Conservation (phyloP, 2,888 invertebrate genomes). For the Catocala nupta region DNA sequence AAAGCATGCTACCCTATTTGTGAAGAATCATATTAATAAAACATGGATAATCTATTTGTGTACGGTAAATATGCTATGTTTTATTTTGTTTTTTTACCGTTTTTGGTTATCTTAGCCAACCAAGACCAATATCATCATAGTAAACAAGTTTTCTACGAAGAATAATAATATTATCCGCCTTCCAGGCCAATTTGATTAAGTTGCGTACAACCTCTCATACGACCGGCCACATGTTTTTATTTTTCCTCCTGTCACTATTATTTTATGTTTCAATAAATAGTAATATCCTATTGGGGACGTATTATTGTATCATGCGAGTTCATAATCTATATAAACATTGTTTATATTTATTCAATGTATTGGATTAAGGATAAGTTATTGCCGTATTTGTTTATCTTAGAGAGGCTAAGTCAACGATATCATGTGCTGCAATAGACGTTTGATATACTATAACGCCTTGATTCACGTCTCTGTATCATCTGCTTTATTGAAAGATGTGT, state of each 20-base stretch:
- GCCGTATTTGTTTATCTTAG: constrained; percentile 32
- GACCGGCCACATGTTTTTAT: constrained; percentile 21
- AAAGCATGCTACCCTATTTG: no score
- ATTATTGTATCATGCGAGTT: constrained; percentile 26
- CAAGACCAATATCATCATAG: no score
- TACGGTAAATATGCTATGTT: no score
- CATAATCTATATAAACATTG: constrained; percentile 32
- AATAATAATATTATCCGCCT: not conserved
- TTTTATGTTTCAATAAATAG: constrained; percentile 41
- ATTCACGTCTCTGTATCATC: constrained; percentile 10
- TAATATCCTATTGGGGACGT: constrained; percentile 29
- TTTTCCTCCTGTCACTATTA: constrained; percentile 30
- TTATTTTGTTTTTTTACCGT: no score
- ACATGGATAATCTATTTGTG: no score
- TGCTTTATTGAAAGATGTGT: constrained; percentile 2
- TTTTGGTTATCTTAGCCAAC: no score
- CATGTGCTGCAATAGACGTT: constrained; percentile 18
- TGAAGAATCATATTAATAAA: no score
- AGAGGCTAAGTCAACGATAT: constrained; percentile 20
- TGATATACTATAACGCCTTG: constrained; percentile 19
- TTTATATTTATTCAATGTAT: constrained; percentile 28
- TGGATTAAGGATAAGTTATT: constrained; percentile 29
- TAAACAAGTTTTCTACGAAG: no score
- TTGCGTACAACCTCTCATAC: not conserved
- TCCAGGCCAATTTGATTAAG: constrained; percentile 33